Evolutionary conservation across 2,113 vertebrate species (phyloP).

Genomic region (Gila orcuttii): DNA sequence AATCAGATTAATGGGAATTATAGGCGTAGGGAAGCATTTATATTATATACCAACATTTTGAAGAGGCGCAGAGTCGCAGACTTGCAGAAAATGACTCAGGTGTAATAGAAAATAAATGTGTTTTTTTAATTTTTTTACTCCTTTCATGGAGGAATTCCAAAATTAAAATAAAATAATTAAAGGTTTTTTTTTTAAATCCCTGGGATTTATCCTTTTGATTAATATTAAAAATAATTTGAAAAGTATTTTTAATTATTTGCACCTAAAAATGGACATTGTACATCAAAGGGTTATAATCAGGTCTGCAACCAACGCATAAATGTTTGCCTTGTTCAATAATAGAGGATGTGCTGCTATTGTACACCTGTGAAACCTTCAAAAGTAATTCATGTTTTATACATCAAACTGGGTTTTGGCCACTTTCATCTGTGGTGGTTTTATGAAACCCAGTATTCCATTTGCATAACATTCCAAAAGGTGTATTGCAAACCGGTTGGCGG

Average conservation of each 20-base stretch:
- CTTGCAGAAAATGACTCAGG: neutral
- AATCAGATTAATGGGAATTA: constrained; percentile 53
- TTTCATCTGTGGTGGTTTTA: constrained; percentile 29
- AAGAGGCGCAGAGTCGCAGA: neutral
- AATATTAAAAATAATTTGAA: neutral
- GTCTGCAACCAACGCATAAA: neutral
- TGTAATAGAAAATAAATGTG: neutral
- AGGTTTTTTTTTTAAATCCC: too few species aligned
- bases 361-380: constrained; percentile 30
- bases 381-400: constrained; percentile 44
- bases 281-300: constrained; percentile 10
- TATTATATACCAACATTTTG: constrained; percentile 43
- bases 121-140: too few species aligned
- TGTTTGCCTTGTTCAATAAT: constrained; percentile 10
- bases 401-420: constrained; percentile 19
- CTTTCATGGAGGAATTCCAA: too few species aligned
- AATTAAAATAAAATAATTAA: too few species aligned
- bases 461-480: constrained; percentile 41
- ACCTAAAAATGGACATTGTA: neutral
- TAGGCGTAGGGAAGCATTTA: constrained; percentile 33
- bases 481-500: constrained; percentile 1
- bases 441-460: constrained; percentile 35
- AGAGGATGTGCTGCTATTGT: constrained; percentile 13
- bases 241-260: neutral
- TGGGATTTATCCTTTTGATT: neutral